Evolutionary conservation across 2,888 invertebrate species (phyloP), one percentile per base, ranked within the genome.

Genomic region (Bhutanitis thaidina): DNA sequence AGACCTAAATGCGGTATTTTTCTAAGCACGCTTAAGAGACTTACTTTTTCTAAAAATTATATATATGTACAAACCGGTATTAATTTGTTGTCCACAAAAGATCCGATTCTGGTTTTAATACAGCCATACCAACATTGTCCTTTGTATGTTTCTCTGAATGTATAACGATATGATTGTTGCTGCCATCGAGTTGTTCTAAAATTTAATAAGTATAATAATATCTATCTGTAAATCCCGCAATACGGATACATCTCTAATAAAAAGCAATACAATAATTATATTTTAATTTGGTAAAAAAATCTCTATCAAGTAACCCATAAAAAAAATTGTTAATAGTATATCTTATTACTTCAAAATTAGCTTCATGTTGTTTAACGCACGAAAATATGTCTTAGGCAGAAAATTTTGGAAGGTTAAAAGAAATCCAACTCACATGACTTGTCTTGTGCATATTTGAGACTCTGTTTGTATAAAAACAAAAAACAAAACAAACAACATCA

Each of bases 391-490:
- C n/a, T n/a, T n/a, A n/a, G n/a, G n/a, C n/a, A n/a, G n/a, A n/a
- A n/a, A n/a, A n/a, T 8, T 8, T 14, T 7, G 4, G 14, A 14
- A 36, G 3, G 1, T 36, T 14, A 36, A 3, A 10, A 20, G n/a
- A 20, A 46, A 29, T 29, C n/a, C n/a, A 32, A 63, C 62, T 62
- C 48, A 63, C 63, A 49, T 30, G 0, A 45, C 53, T 43, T 45
- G 59, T 38, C 53, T 49, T 1, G 51, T 54, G 46, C 64, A 64
- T 43, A 58, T 53, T 53, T 62, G 61, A 27, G 58, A 43, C n/a
- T 55, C 36, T 10, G 39, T 34, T 16, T 12, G 25, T n/a, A 34
- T 2, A 16, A 32, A 49, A 2, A 52, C 5, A 20, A 38, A 34
- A 8, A 40, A 1, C 15, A 43, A 40, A 12, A 36, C 30, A 30